Conservation (phyloP, 2,797 vertebrate species). For the Hemitrygon akajei region DNA sequence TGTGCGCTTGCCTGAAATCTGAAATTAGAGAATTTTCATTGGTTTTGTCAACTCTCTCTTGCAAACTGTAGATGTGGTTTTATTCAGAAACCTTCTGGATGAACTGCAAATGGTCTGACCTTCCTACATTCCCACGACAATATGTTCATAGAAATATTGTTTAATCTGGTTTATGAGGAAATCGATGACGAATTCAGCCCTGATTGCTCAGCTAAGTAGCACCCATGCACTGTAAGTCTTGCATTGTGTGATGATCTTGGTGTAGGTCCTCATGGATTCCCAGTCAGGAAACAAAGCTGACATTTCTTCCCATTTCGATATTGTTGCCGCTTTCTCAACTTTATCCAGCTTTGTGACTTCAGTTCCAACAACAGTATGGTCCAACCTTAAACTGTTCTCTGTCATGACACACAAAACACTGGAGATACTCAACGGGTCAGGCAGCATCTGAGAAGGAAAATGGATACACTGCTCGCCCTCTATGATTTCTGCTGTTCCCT, state of each 20-base stretch:
- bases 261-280: background rate
- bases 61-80: background rate
- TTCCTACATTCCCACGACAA: background rate
- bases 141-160: background rate
- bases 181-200: background rate
- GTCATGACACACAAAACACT: too few species aligned
- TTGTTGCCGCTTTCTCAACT: background rate
- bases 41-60: too few species aligned
- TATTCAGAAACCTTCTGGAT: background rate
- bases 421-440: too few species aligned
- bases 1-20: too few species aligned
- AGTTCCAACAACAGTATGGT: background rate
- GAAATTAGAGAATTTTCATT: too few species aligned
- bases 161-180: background rate
- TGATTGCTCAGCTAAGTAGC: background rate
- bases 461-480: too few species aligned
- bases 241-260: background rate
- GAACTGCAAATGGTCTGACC: background rate
- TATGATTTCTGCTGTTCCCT: too few species aligned
- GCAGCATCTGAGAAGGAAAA: too few species aligned
- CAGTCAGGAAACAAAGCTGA: background rate
- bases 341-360: background rate
- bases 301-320: too few species aligned
- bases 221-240: background rate
- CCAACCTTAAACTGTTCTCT: background rate